Base-by-base conservation (phyloP, 2,113 vertebrate species). In the Labeo rohita region DNA sequence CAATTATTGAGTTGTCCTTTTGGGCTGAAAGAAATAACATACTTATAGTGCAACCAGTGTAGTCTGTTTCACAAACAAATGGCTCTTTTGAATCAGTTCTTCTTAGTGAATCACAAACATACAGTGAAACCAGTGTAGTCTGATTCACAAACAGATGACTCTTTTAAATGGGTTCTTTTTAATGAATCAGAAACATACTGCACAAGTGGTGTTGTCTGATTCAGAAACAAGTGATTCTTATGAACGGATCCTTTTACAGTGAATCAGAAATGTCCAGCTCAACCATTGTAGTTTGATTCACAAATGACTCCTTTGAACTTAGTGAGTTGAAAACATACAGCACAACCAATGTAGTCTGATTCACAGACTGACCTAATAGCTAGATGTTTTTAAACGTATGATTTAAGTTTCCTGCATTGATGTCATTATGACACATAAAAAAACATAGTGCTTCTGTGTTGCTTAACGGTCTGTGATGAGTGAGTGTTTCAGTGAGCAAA, bases 381-480 rank as follows among this genome's bases (percentile, higher is more conserved):
- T 66, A 66, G 63, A 66, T 66, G 34, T 28, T 75, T 47, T 23
- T 75, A 18, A 36, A 77, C 75, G 6, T 36, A 36, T 16, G 8
- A 54, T 39, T 78, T 78, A 6, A 56, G 75, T 78, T 78, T 78
- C 50, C 9, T 56, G 52, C 52, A 39, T 10, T 34, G 28, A 21
- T 56, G 52, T 56, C 52, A 21, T 52, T 39, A 54, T 1, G 47
- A 78, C 76, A 56, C 52, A 78, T 36, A 36, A 21, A 36, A 10
- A 54, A 56, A 56, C n/a, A 6, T 12, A 23, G n/a, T 63, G 61
- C 23, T 63, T 63, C 10, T 63, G n/a, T 63, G 21, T 16, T 77
- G 73, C 34, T n/a, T 9, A 86, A 87, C 85, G 78, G 59, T 43
- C 36, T 80, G 65, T 80, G 65, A 56, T 54, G 78, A 52, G 77